phyloP scores from a whole-genome alignment of 1,140 invertebrate genomes.

The Cyrtorhinus lividipennis region DNA sequence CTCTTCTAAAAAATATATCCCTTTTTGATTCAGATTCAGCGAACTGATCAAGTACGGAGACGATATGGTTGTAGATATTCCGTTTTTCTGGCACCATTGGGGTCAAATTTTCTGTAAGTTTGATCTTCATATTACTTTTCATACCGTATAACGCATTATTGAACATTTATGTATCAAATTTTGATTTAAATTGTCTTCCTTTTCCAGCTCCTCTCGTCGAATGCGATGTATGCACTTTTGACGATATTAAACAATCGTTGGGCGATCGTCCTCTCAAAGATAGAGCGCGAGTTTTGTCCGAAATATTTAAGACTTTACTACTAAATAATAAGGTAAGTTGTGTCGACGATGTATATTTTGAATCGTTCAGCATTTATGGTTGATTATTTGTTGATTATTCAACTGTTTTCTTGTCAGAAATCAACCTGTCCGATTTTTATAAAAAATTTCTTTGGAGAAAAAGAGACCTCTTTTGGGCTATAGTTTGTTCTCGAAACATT shows the following conservation, averaged over 20 bases:
- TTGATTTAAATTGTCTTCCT: no score
- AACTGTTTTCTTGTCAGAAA: no score
- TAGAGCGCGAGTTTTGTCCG: not conserved
- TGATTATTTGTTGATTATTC: no score
- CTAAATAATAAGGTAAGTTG: not conserved
- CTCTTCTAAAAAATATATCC: no score
- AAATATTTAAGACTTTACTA: not conserved
- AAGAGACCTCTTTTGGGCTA: no score
- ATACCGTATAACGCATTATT: no score
- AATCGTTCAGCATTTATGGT: no score
- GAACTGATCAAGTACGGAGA: conserved; percentile 26
- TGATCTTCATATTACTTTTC: not conserved
- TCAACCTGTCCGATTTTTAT: no score
- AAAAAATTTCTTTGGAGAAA: no score
- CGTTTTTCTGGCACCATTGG: conserved; percentile 54
- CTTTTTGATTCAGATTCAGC: conserved; percentile 16
- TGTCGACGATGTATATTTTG: not conserved
- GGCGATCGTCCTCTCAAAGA: not conserved
- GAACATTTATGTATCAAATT: conserved; percentile 1
- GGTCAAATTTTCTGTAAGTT: conserved; percentile 33
- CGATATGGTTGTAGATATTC: conserved; percentile 58
- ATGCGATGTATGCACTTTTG: conserved; percentile 1
- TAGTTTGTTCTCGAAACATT: no score
- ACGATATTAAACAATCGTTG: not conserved
- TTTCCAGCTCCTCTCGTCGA: not conserved